Evolutionary conservation across 2,888 invertebrate species (phyloP), one percentile per base, ranked within the genome.

Genomic region (Abrostola triplasia): DNA sequence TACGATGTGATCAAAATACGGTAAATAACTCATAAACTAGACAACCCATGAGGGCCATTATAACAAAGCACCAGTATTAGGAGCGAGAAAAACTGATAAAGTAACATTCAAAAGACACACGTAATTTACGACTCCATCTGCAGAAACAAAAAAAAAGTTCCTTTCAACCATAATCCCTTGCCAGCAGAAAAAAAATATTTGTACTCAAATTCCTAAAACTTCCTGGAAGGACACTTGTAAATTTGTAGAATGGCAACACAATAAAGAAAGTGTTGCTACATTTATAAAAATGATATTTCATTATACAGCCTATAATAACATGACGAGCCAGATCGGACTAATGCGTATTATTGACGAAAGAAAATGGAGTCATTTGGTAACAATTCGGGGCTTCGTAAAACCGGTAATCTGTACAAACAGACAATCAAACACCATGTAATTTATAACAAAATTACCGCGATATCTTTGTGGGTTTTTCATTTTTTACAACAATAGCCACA

Each of bases 351-450:
- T 93, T 91, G 88, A 79, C 76, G 83, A 83, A 90, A 89, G 90
- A 84, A 93, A 93, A 94, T 93, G 88, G 90, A 94, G 93, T 90
- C 88, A 92, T 93, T 94, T 90, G 85, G 84, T 88, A 86, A 84
- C 91, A 91, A 91, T 92, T 89, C 89, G 86, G 68, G 68, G 81
- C 80, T 83, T 84, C 85, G 86, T 89, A 86, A 88, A 91, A 91
- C 92, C 82, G 89, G 92, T 91, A 93, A 94, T 93, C 92, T 91
- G 90, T 85, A 88, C 89, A 90, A 88, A 90, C 92, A 89, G 79
- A 87, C 93, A 91, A 92, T 92, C 92, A 91, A 86, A 86, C 82
- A 82, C 85, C 86, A 77, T 90, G 88, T 93, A 92, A 92, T 93
- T 92, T 92, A 84, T 88, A 87, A 90, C 88, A 90, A 92, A 92